These are phyloP conservation scores for Intellagama lesueurii DNA, from an alignment of 2,797 vertebrate species.

Conservation along the genomic window DNA sequence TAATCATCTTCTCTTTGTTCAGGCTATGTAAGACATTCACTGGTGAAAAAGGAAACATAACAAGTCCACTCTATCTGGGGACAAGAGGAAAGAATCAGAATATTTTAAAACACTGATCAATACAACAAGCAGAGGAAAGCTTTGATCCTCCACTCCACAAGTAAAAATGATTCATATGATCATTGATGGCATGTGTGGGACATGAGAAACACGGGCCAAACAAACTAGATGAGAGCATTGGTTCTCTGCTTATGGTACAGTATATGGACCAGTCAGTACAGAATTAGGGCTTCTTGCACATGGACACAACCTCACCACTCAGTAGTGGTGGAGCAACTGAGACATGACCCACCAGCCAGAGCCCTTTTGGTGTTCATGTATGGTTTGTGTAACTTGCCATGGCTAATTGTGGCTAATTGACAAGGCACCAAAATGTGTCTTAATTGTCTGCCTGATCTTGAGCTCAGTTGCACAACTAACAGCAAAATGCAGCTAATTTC, in stretches of 20 bases:
- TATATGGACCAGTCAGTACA: not conserved
- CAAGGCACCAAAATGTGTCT: too few relatives aligned
- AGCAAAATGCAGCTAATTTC: too few relatives aligned
- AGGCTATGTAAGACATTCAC: constrained; percentile 1
- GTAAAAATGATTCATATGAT: not conserved
- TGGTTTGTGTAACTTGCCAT: too few relatives aligned
- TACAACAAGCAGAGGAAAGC: not conserved
- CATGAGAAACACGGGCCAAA: not conserved
- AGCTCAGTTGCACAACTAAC: too few relatives aligned
- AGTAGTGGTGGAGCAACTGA: not conserved
- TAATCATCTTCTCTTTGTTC: constrained; percentile 34
- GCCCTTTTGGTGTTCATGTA: too few relatives aligned
- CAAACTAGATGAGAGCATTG: not conserved
- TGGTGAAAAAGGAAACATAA: accelerated
- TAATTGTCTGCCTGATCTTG: too few relatives aligned
- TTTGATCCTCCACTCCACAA: not conserved
- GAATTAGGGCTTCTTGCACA: not conserved
- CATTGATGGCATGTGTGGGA: too few relatives aligned
- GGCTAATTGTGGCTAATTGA: too few relatives aligned
- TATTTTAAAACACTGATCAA: not conserved
- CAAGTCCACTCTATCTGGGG: not conserved
- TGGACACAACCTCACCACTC: not conserved
- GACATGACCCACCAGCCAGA: too few relatives aligned
- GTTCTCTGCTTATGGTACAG: not conserved
- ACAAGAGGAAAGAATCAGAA: not conserved